A percentile compares a stretch with the other conserved stretches of the same genome.
phyloP scores from a whole-genome alignment of 2,113 vertebrate species.

The Ctenomys sociabilis region DNA sequence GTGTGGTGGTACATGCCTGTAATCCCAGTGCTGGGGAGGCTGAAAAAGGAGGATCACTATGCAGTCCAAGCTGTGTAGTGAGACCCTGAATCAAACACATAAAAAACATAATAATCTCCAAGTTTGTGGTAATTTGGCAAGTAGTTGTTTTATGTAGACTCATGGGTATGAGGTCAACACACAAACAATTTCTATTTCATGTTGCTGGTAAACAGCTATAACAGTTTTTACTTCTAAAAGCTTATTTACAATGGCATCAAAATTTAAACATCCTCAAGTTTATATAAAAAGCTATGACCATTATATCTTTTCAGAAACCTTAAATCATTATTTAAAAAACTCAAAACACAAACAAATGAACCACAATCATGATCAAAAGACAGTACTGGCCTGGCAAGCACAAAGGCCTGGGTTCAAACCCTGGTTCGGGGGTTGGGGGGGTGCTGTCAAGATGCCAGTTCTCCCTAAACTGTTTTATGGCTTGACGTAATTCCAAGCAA shows the following conservation, averaged over 20 bases:
- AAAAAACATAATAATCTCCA: background rate
- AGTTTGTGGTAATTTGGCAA: background rate
- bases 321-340: conserved; percentile 23
- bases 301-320: background rate
- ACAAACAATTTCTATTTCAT: conserved; percentile 4
- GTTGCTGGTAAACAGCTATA: background rate
- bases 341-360: background rate
- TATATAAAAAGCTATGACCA: background rate
- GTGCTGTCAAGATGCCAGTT: background rate
- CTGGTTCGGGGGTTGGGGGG: too few species aligned
- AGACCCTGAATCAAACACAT: too few species aligned
- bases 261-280: background rate
- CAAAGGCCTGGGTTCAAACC: too few species aligned
- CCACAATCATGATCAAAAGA: background rate
- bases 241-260: background rate
- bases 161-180: background rate
- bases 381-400: too few species aligned
- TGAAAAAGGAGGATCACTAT: too few species aligned
- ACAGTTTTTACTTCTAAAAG: conserved; percentile 41
- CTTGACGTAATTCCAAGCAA: background rate
- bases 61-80: too few species aligned
- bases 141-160: background rate
- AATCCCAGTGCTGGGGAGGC: too few species aligned
- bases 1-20: too few species aligned
- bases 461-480: background rate